A percentile compares a stretch with the other conserved stretches of the same genome.
Conservation (phyloP, 2,113 vertebrate species). For the Cololabis saira region DNA sequence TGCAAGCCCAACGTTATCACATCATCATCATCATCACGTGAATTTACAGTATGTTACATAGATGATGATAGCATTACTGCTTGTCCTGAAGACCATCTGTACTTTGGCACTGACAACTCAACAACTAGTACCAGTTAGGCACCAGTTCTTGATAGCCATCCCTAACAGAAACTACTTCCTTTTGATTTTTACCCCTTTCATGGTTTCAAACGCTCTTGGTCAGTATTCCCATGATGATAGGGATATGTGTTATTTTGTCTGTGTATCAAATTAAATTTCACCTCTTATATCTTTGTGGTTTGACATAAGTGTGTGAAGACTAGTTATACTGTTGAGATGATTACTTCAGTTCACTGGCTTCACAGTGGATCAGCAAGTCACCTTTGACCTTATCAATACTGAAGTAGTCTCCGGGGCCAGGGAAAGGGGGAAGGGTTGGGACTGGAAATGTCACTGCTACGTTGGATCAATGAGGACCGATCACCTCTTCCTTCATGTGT, state of each 20-base stretch:
- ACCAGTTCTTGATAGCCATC: too few relatives aligned
- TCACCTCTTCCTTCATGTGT: slow-evolving; percentile 49
- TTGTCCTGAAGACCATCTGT: too few relatives aligned
- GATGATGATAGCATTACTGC: too few relatives aligned
- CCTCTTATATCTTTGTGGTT: neutral
- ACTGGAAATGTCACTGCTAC: slow-evolving; percentile 27
- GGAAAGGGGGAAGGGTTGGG: neutral
- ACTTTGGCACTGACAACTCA: too few relatives aligned
- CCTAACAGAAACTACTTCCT: too few relatives aligned
- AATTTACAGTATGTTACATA: too few relatives aligned
- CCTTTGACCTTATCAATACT: slow-evolving; percentile 68
- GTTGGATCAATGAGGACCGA: slow-evolving; percentile 67
- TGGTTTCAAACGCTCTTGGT: too few relatives aligned
- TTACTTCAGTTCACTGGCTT: slow-evolving; percentile 36
- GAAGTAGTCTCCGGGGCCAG: slow-evolving; percentile 41
- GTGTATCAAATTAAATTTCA: slow-evolving; percentile 10
- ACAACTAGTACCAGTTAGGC: too few relatives aligned
- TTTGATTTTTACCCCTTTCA: too few relatives aligned
- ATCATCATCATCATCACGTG: too few relatives aligned
- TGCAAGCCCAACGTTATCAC: too few relatives aligned
- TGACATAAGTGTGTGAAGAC: neutral
- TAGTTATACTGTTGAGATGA: slow-evolving; percentile 21
- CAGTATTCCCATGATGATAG: too few relatives aligned
- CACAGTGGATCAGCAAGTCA: slow-evolving; percentile 39
- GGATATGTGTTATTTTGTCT: neutral